Conservation (phyloP, 2,888 invertebrate genomes). For the Sesia apiformis region DNA sequence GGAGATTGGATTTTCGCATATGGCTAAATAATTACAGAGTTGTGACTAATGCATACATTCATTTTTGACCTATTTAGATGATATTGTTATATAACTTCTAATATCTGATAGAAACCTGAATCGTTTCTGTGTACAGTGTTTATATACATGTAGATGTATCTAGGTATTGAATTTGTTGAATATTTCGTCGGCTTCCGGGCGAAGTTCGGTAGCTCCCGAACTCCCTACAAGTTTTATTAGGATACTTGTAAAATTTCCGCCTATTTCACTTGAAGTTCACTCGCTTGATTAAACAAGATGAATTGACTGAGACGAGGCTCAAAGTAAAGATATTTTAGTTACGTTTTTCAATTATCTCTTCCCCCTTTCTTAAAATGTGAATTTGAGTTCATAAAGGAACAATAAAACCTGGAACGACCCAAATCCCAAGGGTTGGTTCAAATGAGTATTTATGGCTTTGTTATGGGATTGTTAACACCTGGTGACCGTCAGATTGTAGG, state of each 20-base stretch:
- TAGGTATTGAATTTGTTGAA: conserved; percentile 55
- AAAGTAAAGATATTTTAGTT: conserved; percentile 11
- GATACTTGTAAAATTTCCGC: conserved; percentile 72
- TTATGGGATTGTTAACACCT: no score
- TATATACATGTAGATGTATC: not conserved
- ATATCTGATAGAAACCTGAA: no score
- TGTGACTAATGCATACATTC: no score
- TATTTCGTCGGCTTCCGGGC: conserved; percentile 34
- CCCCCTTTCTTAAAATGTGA: conserved; percentile 14
- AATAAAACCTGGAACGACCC: not conserved
- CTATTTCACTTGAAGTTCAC: conserved; percentile 58
- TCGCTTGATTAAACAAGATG: conserved; percentile 70
- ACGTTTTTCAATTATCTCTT: conserved; percentile 28
- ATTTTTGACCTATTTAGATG: no score
- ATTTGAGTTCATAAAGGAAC: conserved; percentile 15
- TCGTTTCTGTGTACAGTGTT: not conserved
- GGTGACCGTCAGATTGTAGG: no score
- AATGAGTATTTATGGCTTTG: no score
- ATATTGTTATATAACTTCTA: no score
- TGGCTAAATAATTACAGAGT: no score
- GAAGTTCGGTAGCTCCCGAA: conserved; percentile 45
- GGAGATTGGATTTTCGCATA: no score
- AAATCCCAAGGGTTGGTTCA: no score
- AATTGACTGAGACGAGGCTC: conserved; percentile 53
- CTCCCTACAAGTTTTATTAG: conserved; percentile 67